Percentiles rank a stretch among this genome's conserved stretches.
Evolutionary conservation across 2,113 vertebrate species (phyloP).

Genomic region (Pterophyllum scalare): DNA sequence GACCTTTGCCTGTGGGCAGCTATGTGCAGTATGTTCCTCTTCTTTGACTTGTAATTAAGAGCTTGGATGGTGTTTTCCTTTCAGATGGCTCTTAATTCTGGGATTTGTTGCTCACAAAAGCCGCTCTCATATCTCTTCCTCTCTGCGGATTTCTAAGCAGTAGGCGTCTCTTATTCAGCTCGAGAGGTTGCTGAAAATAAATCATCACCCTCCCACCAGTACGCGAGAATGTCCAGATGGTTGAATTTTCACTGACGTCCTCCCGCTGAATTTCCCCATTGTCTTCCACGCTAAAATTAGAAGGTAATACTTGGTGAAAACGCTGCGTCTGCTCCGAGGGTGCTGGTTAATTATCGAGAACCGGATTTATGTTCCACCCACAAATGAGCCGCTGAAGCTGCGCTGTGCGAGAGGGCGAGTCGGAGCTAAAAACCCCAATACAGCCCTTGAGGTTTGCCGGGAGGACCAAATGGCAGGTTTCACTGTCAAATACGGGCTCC

Average conservation of each 20-base stretch:
- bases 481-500: neutral
- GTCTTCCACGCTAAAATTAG: constrained; percentile 75
- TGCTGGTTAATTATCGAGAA: constrained; percentile 70
- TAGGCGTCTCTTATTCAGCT: constrained; percentile 66
- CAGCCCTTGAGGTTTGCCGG: constrained; percentile 8
- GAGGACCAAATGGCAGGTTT: constrained; percentile 31
- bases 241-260: constrained; percentile 65
- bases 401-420: constrained; percentile 5
- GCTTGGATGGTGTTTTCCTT: constrained; percentile 57
- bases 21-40: neutral
- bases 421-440: constrained; percentile 10
- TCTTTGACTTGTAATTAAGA: constrained; percentile 54
- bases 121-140: constrained; percentile 42
- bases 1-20: constrained; percentile 2
- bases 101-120: constrained; percentile 68
- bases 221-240: constrained; percentile 72
- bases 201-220: constrained; percentile 71
- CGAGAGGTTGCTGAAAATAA: constrained; percentile 73
- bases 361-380: constrained; percentile 65
- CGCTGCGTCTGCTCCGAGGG: constrained; percentile 69
- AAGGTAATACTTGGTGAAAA: constrained; percentile 68
- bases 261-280: constrained; percentile 74
- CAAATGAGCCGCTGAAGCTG: constrained; percentile 36
- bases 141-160: constrained; percentile 61
- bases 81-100: constrained; percentile 74